Evolutionary conservation across 2,888 invertebrate species (phyloP).

Genomic region (Augochlorella aurata): DNA sequence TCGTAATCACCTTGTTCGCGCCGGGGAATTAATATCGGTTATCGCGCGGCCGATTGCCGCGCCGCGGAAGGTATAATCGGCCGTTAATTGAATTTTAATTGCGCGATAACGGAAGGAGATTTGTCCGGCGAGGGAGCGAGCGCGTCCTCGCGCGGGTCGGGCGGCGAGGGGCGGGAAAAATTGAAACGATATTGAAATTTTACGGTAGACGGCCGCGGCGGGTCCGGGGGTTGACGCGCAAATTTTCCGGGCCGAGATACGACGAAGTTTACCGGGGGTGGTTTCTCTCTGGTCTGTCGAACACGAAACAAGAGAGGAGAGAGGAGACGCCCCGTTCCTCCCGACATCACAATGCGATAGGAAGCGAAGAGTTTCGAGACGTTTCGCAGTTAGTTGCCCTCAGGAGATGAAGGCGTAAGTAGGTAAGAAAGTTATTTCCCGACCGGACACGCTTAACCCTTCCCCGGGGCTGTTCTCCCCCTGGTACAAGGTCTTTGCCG

Average conservation of each 20-base stretch:
- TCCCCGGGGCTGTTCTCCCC: constrained; percentile 60
- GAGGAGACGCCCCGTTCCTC: constrained; percentile 31
- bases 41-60: constrained; percentile 39
- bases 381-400: constrained; percentile 74
- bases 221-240: neutral
- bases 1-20: constrained; percentile 54
- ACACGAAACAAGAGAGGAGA: constrained; percentile 59
- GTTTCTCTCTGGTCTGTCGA: constrained; percentile 55
- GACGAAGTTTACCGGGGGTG: constrained; percentile 35
- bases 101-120: constrained; percentile 16
- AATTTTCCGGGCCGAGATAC: neutral
- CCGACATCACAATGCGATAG: constrained; percentile 68
- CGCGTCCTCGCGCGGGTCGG: neutral
- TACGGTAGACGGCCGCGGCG: neutral
- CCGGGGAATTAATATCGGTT: constrained; percentile 53
- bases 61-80: constrained; percentile 40
- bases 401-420: constrained; percentile 82
- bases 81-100: constrained; percentile 51
- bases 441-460: constrained; percentile 81
- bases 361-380: constrained; percentile 72
- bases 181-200: constrained; percentile 25
- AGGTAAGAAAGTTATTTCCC: constrained; percentile 82
- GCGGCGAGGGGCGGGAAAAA: neutral
- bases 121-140: neutral
- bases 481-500: constrained; percentile 49